These are phyloP conservation scores for Selene dorsalis DNA, from an alignment of 2,797 vertebrate genomes.

Conservation along the genomic window DNA sequence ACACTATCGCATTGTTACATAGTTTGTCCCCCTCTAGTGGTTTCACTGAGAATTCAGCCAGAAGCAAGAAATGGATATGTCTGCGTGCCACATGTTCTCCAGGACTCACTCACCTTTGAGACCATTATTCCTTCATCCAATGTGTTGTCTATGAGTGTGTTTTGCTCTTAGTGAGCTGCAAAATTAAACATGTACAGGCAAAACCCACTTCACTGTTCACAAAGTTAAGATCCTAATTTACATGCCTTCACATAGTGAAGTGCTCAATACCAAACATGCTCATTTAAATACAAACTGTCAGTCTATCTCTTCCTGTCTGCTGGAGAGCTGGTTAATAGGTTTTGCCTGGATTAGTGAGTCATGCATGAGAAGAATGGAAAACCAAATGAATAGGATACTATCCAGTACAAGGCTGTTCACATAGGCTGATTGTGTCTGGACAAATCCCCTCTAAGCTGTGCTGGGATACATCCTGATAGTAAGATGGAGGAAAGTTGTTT, in stretches of 20 bases:
- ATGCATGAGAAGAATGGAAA: constrained; percentile 68
- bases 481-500: constrained; percentile 19
- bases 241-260: constrained; percentile 29
- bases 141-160: not conserved
- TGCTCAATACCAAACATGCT: constrained; percentile 37
- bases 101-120: not conserved
- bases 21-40: constrained; percentile 76
- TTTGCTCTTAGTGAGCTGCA: not conserved
- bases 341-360: constrained; percentile 73
- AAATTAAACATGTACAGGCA: constrained; percentile 43
- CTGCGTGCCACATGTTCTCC: no score
- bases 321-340: constrained; percentile 69
- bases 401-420: constrained; percentile 63
- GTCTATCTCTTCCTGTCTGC: constrained; percentile 68
- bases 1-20: not conserved
- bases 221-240: constrained; percentile 39
- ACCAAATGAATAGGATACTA: constrained; percentile 66
- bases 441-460: constrained; percentile 76
- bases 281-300: constrained; percentile 70
- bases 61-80: not conserved
- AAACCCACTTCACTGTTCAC: not conserved
- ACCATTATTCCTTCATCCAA: not conserved
- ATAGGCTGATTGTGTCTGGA: constrained; percentile 69
- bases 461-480: constrained; percentile 45
- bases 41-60: constrained; percentile 31